phyloP scores from a whole-genome alignment of 2,888 invertebrate genomes.

The Aquatica leii region DNA sequence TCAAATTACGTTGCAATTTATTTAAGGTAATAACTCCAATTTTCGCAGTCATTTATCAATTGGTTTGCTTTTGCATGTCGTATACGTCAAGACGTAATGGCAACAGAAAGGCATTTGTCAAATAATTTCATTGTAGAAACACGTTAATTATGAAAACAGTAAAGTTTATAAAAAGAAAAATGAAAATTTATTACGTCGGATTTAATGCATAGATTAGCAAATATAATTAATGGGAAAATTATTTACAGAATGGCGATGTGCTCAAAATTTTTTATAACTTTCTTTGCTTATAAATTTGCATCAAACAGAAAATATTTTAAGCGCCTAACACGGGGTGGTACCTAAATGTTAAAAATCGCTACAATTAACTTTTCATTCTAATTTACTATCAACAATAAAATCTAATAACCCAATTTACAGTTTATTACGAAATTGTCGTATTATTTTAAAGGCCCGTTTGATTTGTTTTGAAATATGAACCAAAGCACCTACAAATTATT shows the following conservation, averaged over 20 bases:
- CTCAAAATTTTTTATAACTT: conserved; percentile 23
- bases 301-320: conserved; percentile 24
- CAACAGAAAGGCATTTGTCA: conserved; percentile 31
- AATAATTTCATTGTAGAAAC: conserved; percentile 3
- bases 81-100: conserved; percentile 20
- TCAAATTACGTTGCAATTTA: conserved; percentile 27
- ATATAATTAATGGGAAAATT: conserved; percentile 8
- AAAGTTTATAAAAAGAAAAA: neutral
- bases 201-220: neutral
- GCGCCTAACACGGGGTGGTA: conserved; percentile 34
- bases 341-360: conserved; percentile 33
- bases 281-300: conserved; percentile 21
- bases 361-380: conserved; percentile 34
- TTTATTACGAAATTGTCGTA: neutral
- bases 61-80: conserved; percentile 27
- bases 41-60: conserved; percentile 31
- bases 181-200: neutral
- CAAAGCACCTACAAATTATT: too few species aligned
- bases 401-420: conserved; percentile 35
- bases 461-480: too few species aligned
- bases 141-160: neutral
- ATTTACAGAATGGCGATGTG: conserved; percentile 6
- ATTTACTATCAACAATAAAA: conserved; percentile 36
- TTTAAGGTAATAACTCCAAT: conserved; percentile 23
- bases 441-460: too few species aligned